Conservation (phyloP, 2,113 vertebrate species). For the Clarias gariepinus region DNA sequence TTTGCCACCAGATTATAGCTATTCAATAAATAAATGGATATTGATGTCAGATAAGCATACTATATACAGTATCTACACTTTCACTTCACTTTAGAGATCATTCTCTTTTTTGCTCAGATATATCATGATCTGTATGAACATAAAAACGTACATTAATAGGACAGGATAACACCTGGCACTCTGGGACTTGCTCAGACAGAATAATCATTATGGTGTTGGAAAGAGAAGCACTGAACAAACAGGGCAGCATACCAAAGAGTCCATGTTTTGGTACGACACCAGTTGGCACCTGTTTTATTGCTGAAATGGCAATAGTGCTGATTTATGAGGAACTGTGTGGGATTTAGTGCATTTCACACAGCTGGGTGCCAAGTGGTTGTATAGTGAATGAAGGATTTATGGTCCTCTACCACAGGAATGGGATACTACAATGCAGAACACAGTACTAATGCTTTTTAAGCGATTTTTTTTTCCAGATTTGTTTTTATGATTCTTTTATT, state of each 20-base stretch:
- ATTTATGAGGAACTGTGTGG: slow-evolving; percentile 10
- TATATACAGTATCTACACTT: no score
- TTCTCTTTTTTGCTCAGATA: not conserved
- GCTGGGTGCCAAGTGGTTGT: not conserved
- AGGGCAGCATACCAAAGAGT: not conserved
- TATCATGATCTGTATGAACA: not conserved
- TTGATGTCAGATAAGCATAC: not conserved
- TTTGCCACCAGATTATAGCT: no score
- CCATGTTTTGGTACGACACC: not conserved
- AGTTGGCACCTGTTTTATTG: slow-evolving; percentile 8
- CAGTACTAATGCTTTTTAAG: not conserved
- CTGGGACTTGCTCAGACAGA: not conserved
- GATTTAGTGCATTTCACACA: slow-evolving; percentile 7
- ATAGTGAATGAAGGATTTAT: not conserved
- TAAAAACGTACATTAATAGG: not conserved
- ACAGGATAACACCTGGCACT: not conserved
- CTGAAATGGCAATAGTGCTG: slow-evolving; percentile 3
- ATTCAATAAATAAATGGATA: not conserved
- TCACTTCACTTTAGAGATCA: no score
- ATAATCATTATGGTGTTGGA: not conserved
- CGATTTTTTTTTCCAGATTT: not conserved
- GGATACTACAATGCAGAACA: not conserved
- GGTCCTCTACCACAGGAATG: not conserved
- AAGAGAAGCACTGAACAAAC: not conserved
- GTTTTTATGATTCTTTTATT: not conserved